Percentiles rank a stretch among this genome's conserved stretches.
These are phyloP conservation scores for Tichodroma muraria DNA, from an alignment of 2,113 vertebrate genomes.

Conservation along the genomic window DNA sequence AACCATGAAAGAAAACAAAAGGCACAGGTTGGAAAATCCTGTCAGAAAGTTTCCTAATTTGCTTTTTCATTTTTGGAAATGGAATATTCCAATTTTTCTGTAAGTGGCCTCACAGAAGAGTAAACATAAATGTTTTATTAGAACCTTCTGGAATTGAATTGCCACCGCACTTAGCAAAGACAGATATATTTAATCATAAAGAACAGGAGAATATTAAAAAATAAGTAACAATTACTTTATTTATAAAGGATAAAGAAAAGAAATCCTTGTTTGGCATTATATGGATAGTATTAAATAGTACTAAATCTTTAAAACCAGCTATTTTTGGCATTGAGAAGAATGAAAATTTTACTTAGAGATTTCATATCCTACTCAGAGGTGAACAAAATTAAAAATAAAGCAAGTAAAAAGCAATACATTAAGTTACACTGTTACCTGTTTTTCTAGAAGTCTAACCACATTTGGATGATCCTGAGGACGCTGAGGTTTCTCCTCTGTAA, in stretches of 20 bases:
- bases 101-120: neutral
- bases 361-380: neutral
- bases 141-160: neutral
- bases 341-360: neutral
- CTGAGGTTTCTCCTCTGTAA: constrained; percentile 55
- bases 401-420: neutral
- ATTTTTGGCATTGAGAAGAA: neutral
- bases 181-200: neutral
- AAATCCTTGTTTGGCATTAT: neutral
- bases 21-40: neutral
- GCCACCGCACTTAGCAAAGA: neutral
- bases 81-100: neutral
- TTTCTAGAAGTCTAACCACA: constrained; percentile 78
- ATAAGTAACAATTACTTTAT: neutral
- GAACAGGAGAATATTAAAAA: neutral
- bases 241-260: neutral
- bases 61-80: neutral
- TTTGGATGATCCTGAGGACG: constrained; percentile 68
- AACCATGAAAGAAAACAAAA: neutral
- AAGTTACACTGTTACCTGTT: constrained; percentile 72
- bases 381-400: neutral
- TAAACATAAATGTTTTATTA: neutral
- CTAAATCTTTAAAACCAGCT: neutral
- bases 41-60: neutral
- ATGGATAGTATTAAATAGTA: neutral